Base-by-base conservation (phyloP, 2,113 vertebrate genomes). In the Protomyctophum bolini region DNA sequence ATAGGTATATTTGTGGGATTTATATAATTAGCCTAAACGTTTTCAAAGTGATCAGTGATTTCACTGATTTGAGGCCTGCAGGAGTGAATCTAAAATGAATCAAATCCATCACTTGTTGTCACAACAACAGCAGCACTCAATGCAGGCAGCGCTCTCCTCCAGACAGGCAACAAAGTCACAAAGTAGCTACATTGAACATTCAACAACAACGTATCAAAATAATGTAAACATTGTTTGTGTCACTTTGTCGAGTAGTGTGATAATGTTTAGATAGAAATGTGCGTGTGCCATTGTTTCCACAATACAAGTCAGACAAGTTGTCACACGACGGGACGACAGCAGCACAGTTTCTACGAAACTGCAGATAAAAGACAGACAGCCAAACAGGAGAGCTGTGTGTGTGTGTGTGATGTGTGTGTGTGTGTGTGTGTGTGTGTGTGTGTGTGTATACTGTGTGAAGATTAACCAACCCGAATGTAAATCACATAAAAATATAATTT, bases 341-440 rank as follows among this genome's bases (percentile, higher is more conserved):
- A 21, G 21, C 21, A 21, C 21, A 77, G 91, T 93, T 89, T 92
- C 91, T 77, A 88, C 78, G 89, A 93, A 90, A 93, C 92, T 41
- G 62, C 6, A 69, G 68, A 80, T 77, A 81, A 62, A 21, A 59
- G 67, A n/a, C 28, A 58, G 41, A 28, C 28, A 70, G n/a, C 6
- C 10, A 5, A 52, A 7, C 52, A 9, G 7, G 52, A 11, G 0
- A 14, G 14, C 4, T 10, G 2, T 50, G 14, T 41, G 41, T 21
- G 51, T 52, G n/a, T n/a, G n/a, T n/a, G n/a, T n/a, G n/a, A n/a
- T n/a, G n/a, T n/a, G n/a, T n/a, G n/a, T n/a, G n/a, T n/a, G n/a
- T n/a, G n/a, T n/a, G n/a, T n/a, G n/a, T n/a, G n/a, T n/a, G n/a
- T n/a, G n/a, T n/a, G n/a, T n/a, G n/a, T n/a, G n/a, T n/a, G n/a